Percentiles rank a stretch among this genome's conserved stretches.
phyloP scores from a whole-genome alignment of 2,797 vertebrate species.

The Florisuga fusca region DNA sequence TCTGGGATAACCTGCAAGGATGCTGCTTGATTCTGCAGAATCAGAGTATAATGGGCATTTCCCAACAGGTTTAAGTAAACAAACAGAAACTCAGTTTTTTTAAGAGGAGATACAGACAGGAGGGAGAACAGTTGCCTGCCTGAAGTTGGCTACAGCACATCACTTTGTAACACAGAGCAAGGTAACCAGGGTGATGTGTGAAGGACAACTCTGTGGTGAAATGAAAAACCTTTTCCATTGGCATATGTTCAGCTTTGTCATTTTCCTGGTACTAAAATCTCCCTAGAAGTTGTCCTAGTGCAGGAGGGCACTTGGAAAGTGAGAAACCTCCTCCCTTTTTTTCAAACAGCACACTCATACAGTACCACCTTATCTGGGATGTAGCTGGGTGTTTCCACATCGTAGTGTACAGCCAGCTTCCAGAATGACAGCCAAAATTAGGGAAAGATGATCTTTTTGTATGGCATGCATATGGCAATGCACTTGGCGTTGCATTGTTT shows the following conservation, averaged over 20 bases:
- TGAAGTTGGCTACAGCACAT: not conserved
- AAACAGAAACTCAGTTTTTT: not conserved
- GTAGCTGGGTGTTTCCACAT: not conserved
- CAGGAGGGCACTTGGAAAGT: not conserved
- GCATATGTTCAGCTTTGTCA: not conserved
- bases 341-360: not conserved
- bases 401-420: not conserved
- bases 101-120: not conserved
- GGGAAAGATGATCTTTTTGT: not conserved
- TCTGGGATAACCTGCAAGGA: not conserved
- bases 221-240: not conserved
- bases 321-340: not conserved
- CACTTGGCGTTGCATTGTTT: accelerated
- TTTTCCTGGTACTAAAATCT: accelerated
- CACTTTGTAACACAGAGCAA: accelerated
- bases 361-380: not conserved
- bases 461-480: too few species aligned
- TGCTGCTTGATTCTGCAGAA: not conserved
- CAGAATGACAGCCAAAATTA: not conserved
- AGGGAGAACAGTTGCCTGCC: not conserved
- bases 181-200: not conserved
- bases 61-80: not conserved
- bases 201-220: accelerated
- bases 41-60: not conserved
- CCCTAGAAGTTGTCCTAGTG: not conserved